Conservation (phyloP, 2,888 invertebrate genomes). For the Plebejus melissa region DNA sequence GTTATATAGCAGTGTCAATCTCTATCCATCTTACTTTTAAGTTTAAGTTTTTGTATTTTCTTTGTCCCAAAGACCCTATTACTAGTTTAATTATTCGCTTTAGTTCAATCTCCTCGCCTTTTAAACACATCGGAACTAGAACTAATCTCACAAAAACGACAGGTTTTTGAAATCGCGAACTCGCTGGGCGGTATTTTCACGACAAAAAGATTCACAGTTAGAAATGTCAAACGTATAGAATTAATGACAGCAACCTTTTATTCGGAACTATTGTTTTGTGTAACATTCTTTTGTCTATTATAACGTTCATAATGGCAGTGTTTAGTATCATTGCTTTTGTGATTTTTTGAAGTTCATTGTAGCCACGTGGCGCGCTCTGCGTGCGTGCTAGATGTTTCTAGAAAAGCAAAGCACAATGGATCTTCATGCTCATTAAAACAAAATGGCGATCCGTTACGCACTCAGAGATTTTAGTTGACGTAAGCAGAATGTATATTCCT, state of each 20-base stretch:
- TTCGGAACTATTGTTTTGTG: conserved; percentile 66
- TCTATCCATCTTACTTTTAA: not conserved
- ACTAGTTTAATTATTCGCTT: conserved; percentile 5
- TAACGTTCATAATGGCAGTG: conserved; percentile 71
- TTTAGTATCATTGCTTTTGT: conserved; percentile 75
- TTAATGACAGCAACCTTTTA: conserved; percentile 75
- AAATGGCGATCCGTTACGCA: conserved; percentile 12
- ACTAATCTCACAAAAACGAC: conserved; percentile 26
- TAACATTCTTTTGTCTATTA: conserved; percentile 73
- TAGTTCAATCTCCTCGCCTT: not conserved
- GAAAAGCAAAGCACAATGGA: conserved; percentile 15
- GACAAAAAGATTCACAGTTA: conserved; percentile 64
- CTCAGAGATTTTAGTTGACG: not conserved
- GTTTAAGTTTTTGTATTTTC: not conserved
- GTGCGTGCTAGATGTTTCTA: conserved; percentile 40
- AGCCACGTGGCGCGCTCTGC: conserved; percentile 68
- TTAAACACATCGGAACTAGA: conserved; percentile 17
- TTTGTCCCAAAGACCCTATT: not conserved
- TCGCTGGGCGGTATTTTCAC: conserved; percentile 65
- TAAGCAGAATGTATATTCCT: not conserved
- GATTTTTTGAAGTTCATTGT: conserved; percentile 61
- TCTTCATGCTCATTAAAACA: conserved; percentile 25
- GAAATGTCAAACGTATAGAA: conserved; percentile 70
- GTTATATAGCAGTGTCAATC: not conserved
- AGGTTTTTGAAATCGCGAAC: conserved; percentile 39